A percentile compares a stretch with the other conserved stretches of the same genome.
These are phyloP conservation scores for Ommatoiulus sabulosus DNA, from an alignment of 2,888 invertebrate genomes.

Conservation along the genomic window DNA sequence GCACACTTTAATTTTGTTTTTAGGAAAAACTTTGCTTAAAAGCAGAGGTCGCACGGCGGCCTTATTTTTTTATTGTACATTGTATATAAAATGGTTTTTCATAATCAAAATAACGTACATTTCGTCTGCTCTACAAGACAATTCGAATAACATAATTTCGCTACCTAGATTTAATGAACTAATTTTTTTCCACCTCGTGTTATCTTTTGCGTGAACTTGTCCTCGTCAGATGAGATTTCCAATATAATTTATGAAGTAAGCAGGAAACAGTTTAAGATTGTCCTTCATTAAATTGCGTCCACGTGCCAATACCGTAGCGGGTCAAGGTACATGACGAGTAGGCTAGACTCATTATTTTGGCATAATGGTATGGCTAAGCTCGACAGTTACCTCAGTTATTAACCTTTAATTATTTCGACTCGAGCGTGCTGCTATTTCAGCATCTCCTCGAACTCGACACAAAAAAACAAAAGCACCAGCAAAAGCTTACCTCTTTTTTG, in stretches of 20 bases:
- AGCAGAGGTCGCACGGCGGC: not conserved
- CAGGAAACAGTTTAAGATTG: slow-evolving; percentile 1
- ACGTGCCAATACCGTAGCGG: slow-evolving; percentile 7
- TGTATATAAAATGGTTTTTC: not conserved
- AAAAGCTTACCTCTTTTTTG: not conserved
- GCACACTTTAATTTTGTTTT: slow-evolving; percentile 9
- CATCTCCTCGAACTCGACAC: not conserved
- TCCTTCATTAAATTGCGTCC: slow-evolving; percentile 14
- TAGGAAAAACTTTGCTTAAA: not conserved
- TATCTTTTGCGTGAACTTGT: slow-evolving; percentile 9
- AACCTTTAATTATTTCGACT: slow-evolving; percentile 27
- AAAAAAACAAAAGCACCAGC: not conserved
- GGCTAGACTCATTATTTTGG: not conserved
- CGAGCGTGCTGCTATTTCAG: not conserved
- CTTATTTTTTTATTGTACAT: not conserved
- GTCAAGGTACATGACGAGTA: slow-evolving; percentile 24
- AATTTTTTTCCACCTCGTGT: not conserved
- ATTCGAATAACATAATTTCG: slow-evolving; percentile 3
- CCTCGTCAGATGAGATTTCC: not conserved
- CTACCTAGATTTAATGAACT: slow-evolving; percentile 28
- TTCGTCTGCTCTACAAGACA: not conserved
- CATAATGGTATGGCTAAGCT: not conserved
- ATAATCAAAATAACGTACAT: not conserved
- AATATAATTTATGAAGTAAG: slow-evolving; percentile 37
- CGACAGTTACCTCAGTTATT: not conserved